Base-by-base conservation (phyloP, 2,797 vertebrate genomes). In the Pelochelys cantorii region DNA sequence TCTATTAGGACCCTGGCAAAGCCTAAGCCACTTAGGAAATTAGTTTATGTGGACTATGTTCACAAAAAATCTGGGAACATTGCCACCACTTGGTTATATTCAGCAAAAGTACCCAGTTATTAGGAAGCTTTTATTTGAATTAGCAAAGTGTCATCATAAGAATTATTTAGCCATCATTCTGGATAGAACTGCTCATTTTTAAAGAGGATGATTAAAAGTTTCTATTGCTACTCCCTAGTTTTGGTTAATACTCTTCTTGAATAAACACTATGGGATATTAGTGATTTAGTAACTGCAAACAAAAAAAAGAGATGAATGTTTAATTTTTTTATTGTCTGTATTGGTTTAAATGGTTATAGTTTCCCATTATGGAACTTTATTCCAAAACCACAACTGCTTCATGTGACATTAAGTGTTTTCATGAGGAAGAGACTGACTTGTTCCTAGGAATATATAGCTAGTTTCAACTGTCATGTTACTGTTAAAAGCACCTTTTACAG, bases 111-210 rank as follows among this genome's bases (percentile, higher is more conserved):
- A 31, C 25, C 31, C 15, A 13, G 34, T 75, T 80, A 88, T 85
- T 42, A 83, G 34, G 59, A 81, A 88, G 85, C 60, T 93, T 87
- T 94, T 84, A 83, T 60, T 93, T 93, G 94, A 93, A 93, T 93
- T 93, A 86, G n/a, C 0, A 25, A 90, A 93, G 52, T 95, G 91
- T 37, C 18, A 68, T 15, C 86, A 89, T 60, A 94, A 52, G 4
- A 87, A 87, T 23, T 2, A 60, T 82, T 92, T 71, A 79, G 12
- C 10, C 7, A 56, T 79, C 53, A 87, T 81, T 83, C 79, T 78
- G 22, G 29, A 93, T 74, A 54, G 15, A 80, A 15, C 78, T 12
- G 6, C 9, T 92, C 29, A n/a, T 48, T 83, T 92, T 83, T 37
- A 27, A 68, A 59, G 18, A 56, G 10, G 75, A 10, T 8, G 2